A percentile compares a stretch with the other conserved stretches of the same genome.
These are phyloP conservation scores for Typhlomys cinereus DNA, from an alignment of 2,113 vertebrate genomes.

Conservation along the genomic window DNA sequence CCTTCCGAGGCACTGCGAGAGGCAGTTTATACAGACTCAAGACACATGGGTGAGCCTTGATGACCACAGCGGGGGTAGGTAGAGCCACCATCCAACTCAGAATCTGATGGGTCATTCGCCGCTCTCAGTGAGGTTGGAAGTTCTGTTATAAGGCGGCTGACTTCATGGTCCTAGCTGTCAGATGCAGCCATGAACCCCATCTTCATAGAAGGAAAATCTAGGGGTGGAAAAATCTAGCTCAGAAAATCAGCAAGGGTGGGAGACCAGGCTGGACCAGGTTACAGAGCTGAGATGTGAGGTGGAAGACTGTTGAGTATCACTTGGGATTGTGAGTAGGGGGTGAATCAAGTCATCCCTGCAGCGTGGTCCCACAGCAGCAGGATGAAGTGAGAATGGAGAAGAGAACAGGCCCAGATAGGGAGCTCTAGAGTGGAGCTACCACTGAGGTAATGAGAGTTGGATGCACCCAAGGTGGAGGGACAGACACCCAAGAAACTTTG, in stretches of 20 bases:
- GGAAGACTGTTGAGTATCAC: not conserved
- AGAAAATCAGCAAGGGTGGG: not conserved
- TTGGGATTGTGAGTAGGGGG: too few relatives aligned
- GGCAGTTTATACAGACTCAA: not conserved
- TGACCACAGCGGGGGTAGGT: not conserved
- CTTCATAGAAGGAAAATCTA: not conserved
- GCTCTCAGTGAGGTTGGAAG: not conserved
- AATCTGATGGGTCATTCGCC: not conserved
- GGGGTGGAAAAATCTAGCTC: too few relatives aligned
- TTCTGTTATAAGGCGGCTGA: not conserved
- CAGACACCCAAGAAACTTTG: not conserved
- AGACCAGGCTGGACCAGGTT: not conserved
- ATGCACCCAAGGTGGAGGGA: not conserved
- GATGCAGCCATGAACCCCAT: not conserved
- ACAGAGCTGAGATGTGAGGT: not conserved
- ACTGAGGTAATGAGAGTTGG: accelerated
- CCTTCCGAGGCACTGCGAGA: not conserved
- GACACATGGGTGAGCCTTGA: not conserved
- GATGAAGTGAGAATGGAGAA: not conserved
- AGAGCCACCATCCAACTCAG: not conserved
- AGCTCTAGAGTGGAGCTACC: not conserved
- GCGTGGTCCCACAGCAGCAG: not conserved
- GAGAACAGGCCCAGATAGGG: too few relatives aligned
- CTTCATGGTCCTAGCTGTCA: not conserved
- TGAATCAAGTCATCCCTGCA: too few relatives aligned